Conservation (phyloP, 2,888 invertebrate genomes). For the Portevinia maculata region DNA sequence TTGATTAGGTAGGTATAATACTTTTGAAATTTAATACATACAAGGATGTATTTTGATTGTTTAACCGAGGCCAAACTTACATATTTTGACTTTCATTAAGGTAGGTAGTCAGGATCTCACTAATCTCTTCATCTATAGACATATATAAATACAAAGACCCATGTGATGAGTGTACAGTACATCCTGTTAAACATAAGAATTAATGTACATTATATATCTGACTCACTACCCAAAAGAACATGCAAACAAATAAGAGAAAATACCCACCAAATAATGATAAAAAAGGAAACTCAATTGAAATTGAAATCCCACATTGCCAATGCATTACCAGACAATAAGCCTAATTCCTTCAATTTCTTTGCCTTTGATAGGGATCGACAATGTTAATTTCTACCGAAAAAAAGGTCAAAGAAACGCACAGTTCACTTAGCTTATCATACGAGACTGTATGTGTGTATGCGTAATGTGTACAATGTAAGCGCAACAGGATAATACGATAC, state of each 20-base stretch:
- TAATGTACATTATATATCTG: slow-evolving; percentile 14
- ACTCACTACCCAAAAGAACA: slow-evolving; percentile 54
- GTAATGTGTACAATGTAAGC: background rate
- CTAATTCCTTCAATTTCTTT: slow-evolving; percentile 67
- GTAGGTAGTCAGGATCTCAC: too few species aligned
- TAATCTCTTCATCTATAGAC: too few species aligned
- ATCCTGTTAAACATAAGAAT: slow-evolving; percentile 38
- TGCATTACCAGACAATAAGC: slow-evolving; percentile 71
- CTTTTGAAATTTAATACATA: too few species aligned
- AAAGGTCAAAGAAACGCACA: slow-evolving; percentile 31
- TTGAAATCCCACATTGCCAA: slow-evolving; percentile 48
- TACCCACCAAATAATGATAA: slow-evolving; percentile 5
- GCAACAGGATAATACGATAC: slow-evolving; percentile 52
- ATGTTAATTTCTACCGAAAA: slow-evolving; percentile 59
- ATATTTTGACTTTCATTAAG: too few species aligned
- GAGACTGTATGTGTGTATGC: slow-evolving; percentile 8
- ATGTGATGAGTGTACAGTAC: too few species aligned
- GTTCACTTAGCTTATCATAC: slow-evolving; percentile 38
- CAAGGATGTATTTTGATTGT: too few species aligned
- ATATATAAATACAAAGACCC: too few species aligned
- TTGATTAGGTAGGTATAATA: too few species aligned
- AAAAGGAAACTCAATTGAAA: slow-evolving; percentile 49
- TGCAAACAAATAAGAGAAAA: slow-evolving; percentile 30
- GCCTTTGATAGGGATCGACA: slow-evolving; percentile 42
- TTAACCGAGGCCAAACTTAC: too few species aligned